These are phyloP conservation scores for Digitonthophagus gazella DNA, from an alignment of 2,888 invertebrate genomes.

Conservation along the genomic window DNA sequence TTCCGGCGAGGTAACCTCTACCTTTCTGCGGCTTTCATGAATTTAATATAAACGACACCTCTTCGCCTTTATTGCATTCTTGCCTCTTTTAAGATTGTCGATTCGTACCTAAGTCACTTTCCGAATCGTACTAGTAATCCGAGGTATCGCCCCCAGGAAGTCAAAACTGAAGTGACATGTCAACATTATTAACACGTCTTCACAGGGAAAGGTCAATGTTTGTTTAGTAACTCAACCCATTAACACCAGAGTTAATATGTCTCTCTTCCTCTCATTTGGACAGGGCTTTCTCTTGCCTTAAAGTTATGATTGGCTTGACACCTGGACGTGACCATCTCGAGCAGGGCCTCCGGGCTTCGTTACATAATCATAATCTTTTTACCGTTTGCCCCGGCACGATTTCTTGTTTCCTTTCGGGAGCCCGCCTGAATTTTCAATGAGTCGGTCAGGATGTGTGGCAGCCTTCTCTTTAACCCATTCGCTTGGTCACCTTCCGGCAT, in stretches of 20 bases:
- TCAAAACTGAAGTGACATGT: slow-evolving; percentile 8
- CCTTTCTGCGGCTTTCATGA: not conserved
- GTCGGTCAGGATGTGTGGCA: not conserved
- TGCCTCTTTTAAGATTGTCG: too few species aligned
- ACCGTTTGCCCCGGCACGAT: slow-evolving; percentile 13
- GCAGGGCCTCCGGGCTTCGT: not conserved
- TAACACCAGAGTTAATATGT: slow-evolving; percentile 24
- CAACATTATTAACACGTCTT: slow-evolving; percentile 1
- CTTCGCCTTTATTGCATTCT: not conserved
- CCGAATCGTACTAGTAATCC: too few species aligned
- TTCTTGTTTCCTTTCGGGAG: slow-evolving; percentile 2
- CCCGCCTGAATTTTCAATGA: slow-evolving; percentile 13
- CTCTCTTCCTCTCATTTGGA: not conserved
- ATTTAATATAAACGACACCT: not conserved
- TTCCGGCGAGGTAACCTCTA: not conserved
- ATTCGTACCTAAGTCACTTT: too few species aligned
- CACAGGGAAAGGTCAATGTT: slow-evolving; percentile 37
- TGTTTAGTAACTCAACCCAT: slow-evolving; percentile 37
- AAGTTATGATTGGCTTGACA: slow-evolving; percentile 4
- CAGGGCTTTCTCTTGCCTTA: not conserved
- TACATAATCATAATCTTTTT: slow-evolving; percentile 12
- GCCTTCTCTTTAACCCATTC: slow-evolving; percentile 2
- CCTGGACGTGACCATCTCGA: slow-evolving; percentile 8
- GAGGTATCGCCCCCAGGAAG: not conserved
- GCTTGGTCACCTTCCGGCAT: slow-evolving; percentile 15